phyloP scores from a whole-genome alignment of 2,113 vertebrate species.

The crab-eating macaque (Macaca fascicularis) region T2T-MFA8v1.1 NC_088381.1:73724001-73724500 shows the following conservation, averaged over 20 bases:
- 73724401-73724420: background rate
- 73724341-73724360: background rate
- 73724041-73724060: rapidly evolving
- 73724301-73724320: background rate
- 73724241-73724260: constrained; percentile 90
- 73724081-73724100: background rate
- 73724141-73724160: constrained; percentile 87
- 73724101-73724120: background rate
- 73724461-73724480: no score
- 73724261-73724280: constrained; percentile 95
- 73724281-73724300: constrained; percentile 86
- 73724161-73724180: constrained; percentile 86
- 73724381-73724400: background rate
- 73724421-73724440: no score
- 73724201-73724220: constrained; percentile 90
- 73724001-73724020: background rate
- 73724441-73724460: no score
- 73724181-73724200: constrained; percentile 88
- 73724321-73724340: background rate
- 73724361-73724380: background rate
- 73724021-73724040: background rate
- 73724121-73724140: background rate
- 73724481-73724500: no score
- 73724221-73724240: constrained; percentile 96
- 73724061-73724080: background rate